phyloP scores from a whole-genome alignment of 1,140 invertebrate species.

The Microplitis mediator region DNA sequence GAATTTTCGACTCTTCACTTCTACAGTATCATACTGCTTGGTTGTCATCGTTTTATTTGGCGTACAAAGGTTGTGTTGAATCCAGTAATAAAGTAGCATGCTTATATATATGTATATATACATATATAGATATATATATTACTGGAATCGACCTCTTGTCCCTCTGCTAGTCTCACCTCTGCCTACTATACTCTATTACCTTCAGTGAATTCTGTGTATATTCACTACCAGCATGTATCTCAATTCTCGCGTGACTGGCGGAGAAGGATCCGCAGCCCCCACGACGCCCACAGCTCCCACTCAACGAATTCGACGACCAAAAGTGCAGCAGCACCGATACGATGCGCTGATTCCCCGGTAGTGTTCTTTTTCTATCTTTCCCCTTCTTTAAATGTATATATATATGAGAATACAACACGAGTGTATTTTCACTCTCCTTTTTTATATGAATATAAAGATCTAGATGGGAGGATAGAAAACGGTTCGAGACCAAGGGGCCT shows the following conservation, averaged over 20 bases:
- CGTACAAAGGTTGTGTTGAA: slow-evolving; percentile 5
- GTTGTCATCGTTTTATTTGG: slow-evolving; percentile 50
- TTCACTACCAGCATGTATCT: slow-evolving; percentile 14
- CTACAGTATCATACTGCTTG: slow-evolving; percentile 29
- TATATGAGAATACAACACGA: not conserved
- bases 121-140: not conserved
- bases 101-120: not conserved
- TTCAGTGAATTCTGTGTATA: slow-evolving; percentile 26
- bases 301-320: slow-evolving; percentile 23
- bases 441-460: not conserved
- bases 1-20: slow-evolving; percentile 21
- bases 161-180: slow-evolving; percentile 4
- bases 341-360: slow-evolving; percentile 24
- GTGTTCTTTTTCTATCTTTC: slow-evolving; percentile 12
- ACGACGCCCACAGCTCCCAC: slow-evolving; percentile 43
- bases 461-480: not conserved
- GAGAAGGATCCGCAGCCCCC: slow-evolving; percentile 40
- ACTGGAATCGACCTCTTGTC: slow-evolving; percentile 39
- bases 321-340: slow-evolving; percentile 27
- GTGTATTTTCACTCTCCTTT: not conserved
- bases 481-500: not conserved
- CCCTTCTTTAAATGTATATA: not conserved
- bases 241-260: slow-evolving; percentile 27
- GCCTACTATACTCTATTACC: slow-evolving; percentile 24
- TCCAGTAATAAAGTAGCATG: not conserved